Evolutionary conservation across 2,113 vertebrate species (phyloP).

Genomic region (Gulo gulo): DNA sequence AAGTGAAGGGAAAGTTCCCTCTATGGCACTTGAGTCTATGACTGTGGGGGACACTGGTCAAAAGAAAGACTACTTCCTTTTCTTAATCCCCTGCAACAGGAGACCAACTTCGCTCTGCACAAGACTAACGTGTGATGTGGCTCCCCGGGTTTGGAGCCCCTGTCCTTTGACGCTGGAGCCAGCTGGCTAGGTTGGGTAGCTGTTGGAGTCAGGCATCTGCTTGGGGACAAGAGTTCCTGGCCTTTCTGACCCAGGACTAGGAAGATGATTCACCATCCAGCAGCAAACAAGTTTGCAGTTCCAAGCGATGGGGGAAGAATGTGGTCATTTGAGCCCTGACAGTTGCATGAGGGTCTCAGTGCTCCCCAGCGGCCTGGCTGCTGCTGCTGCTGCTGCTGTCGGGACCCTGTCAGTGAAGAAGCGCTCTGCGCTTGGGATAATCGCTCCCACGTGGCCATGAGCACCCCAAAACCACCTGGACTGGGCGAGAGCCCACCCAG

Average conservation of each 20-base stretch:
- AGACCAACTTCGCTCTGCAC: not conserved
- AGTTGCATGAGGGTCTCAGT: fast-evolving
- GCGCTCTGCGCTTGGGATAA: not conserved
- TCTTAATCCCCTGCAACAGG: not conserved
- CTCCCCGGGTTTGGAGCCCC: not conserved
- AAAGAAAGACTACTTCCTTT: not conserved
- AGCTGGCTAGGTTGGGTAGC: not conserved
- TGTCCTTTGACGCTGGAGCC: not conserved
- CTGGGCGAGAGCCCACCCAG: not conserved
- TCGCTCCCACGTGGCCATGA: not conserved
- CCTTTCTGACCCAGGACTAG: not conserved
- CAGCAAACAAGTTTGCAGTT: not conserved
- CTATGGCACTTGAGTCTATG: not conserved
- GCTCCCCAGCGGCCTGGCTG: fast-evolving
- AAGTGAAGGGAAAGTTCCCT: not conserved
- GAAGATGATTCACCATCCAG: not conserved
- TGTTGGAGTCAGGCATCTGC: not conserved
- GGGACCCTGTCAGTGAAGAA: fast-evolving
- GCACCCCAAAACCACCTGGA: not conserved
- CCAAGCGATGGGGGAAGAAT: not conserved
- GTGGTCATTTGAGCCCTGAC: fast-evolving
- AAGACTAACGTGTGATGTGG: not conserved
- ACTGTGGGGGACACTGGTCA: not conserved
- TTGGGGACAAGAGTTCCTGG: too few species aligned
- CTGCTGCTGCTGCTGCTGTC: not conserved